Evolutionary conservation across 2,888 invertebrate species (phyloP).

Genomic region (Heliconius sara): DNA sequence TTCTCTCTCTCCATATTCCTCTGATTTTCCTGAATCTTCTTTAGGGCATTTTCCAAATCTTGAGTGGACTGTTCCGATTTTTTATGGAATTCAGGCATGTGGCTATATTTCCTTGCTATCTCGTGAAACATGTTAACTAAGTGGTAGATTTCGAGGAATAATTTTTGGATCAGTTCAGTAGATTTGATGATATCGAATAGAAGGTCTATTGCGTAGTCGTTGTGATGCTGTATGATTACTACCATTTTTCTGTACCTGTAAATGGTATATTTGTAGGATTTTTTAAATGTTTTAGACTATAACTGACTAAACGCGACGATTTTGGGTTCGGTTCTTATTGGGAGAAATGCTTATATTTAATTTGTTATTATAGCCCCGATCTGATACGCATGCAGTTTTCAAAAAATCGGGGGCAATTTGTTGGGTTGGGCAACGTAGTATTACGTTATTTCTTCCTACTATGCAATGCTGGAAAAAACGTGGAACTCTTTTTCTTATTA

Average conservation of each 20-base stretch:
- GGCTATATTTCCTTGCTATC: conserved; percentile 53
- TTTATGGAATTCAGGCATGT: conserved; percentile 16
- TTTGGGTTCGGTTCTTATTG: too few relatives aligned
- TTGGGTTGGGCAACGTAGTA: too few relatives aligned
- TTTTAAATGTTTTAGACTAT: not conserved
- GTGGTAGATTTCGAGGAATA: conserved; percentile 59
- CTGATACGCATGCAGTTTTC: too few relatives aligned
- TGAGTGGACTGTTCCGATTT: not conserved
- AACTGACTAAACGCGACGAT: too few relatives aligned
- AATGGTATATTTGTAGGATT: not conserved
- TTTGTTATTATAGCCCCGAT: too few relatives aligned
- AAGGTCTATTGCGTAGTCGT: conserved; percentile 15
- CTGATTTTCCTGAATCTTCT: not conserved
- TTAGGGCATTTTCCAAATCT: not conserved
- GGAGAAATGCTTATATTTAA: too few relatives aligned
- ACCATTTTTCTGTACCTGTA: conserved; percentile 60
- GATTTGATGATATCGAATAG: conserved; percentile 48
- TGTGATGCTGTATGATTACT: conserved; percentile 39
- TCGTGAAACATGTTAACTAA: conserved; percentile 61
- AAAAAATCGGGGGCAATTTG: too few relatives aligned
- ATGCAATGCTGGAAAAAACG: too few relatives aligned
- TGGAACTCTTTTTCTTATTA: too few relatives aligned
- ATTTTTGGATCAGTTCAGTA: conserved; percentile 51
- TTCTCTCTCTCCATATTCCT: conserved; percentile 28
- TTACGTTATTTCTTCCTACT: too few relatives aligned